Conservation (phyloP, 2,888 invertebrate species). For the Lithophane semibrunnea region DNA sequence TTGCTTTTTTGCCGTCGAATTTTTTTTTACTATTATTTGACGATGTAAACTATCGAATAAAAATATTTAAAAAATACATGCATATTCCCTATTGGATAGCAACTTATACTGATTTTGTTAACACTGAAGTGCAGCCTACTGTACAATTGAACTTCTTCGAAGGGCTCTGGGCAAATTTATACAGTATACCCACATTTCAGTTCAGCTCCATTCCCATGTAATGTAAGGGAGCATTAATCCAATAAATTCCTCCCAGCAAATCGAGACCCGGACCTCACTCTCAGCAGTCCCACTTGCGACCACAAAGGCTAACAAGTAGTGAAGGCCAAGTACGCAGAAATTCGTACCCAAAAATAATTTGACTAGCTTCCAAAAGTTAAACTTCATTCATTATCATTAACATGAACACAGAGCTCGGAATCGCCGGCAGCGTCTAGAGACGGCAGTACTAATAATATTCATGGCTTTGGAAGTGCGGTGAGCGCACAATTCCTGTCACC, state of each 20-base stretch:
- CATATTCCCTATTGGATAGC: too few relatives aligned
- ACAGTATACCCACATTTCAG: too few relatives aligned
- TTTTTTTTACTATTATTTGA: too few relatives aligned
- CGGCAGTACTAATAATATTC: neutral
- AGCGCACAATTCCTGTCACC: neutral
- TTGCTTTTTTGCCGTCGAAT: too few relatives aligned
- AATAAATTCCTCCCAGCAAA: neutral
- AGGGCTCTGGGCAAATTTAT: neutral
- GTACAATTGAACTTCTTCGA: neutral
- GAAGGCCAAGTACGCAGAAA: neutral
- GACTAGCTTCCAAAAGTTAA: neutral
- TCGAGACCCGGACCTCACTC: neutral
- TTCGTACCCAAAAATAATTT: neutral
- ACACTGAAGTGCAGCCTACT: too few relatives aligned
- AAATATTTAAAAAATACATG: too few relatives aligned
- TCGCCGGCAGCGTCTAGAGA: neutral
- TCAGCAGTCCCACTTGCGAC: neutral
- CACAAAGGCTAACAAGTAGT: neutral
- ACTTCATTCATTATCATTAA: conserved; percentile 11
- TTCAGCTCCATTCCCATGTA: too few relatives aligned
- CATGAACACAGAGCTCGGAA: neutral
- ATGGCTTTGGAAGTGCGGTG: neutral
- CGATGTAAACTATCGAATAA: too few relatives aligned
- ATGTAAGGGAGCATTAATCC: too few relatives aligned
- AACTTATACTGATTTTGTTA: too few relatives aligned